A percentile compares a stretch with the other conserved stretches of the same genome.
phyloP scores from a whole-genome alignment of 2,888 invertebrate genomes.

The Lasioglossum morio region DNA sequence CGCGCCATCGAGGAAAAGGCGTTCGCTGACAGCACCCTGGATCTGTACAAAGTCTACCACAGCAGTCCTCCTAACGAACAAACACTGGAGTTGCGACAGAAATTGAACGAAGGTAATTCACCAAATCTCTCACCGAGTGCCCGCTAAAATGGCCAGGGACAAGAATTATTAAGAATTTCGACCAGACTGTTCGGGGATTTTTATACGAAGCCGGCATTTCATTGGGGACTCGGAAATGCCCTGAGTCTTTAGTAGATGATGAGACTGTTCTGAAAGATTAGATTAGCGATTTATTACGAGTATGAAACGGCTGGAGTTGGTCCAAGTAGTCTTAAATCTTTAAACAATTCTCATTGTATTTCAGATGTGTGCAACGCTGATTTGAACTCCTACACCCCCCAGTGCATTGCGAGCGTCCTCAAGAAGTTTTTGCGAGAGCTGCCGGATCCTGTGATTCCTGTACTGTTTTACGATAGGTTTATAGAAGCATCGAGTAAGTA shows the following conservation, averaged over 20 bases:
- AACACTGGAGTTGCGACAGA: conserved; percentile 86
- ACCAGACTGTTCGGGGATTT: neutral
- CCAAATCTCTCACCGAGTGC: neutral
- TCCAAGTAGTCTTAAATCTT: neutral
- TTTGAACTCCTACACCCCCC: conserved; percentile 85
- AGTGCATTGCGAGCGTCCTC: conserved; percentile 87
- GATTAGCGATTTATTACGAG: neutral
- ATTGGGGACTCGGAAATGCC: neutral
- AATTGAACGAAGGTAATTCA: conserved; percentile 84
- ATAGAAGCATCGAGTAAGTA: conserved; percentile 86
- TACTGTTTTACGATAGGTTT: conserved; percentile 90
- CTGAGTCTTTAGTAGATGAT: neutral
- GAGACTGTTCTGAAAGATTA: neutral
- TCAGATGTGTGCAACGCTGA: conserved; percentile 84
- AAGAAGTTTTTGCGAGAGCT: conserved; percentile 91
- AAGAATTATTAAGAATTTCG: no score
- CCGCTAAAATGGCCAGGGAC: no score
- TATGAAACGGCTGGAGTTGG: neutral
- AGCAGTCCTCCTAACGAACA: conserved; percentile 88
- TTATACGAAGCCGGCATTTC: neutral
- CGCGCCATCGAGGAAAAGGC: conserved; percentile 88
- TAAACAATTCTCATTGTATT: conserved; percentile 27
- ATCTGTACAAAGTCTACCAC: conserved; percentile 89
- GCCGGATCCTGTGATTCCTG: conserved; percentile 91
- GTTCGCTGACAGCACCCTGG: conserved; percentile 85